phyloP scores from a whole-genome alignment of 2,113 vertebrate species.

The Cyrtonyx montezumae region DNA sequence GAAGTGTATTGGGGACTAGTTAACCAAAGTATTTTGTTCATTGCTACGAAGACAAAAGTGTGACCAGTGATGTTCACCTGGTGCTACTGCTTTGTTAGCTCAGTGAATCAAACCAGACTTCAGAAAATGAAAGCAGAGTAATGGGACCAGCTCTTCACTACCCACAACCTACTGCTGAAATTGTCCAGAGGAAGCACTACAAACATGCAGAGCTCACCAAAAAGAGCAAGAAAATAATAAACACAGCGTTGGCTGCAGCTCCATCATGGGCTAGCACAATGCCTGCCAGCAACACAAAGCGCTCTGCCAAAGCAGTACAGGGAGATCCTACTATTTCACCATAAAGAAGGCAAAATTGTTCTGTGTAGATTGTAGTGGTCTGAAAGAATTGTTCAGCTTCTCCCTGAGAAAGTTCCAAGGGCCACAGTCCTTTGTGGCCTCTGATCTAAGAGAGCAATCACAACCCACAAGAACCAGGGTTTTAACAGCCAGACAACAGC shows the following conservation, averaged over 20 bases:
- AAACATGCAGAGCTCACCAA: not conserved
- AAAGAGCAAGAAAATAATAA: not conserved
- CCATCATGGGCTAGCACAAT: rapidly evolving
- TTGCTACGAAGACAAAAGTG: not conserved
- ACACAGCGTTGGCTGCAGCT: not conserved
- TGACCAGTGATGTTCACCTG: not conserved
- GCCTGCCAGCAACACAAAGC: rapidly evolving
- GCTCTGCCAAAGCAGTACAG: not conserved
- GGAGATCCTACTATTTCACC: rapidly evolving
- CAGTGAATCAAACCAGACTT: not conserved
- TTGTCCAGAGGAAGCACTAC: not conserved
- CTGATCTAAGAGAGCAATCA: not conserved
- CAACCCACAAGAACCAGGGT: rapidly evolving
- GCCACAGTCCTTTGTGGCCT: rapidly evolving
- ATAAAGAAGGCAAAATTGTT: not conserved
- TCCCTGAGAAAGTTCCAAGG: not conserved
- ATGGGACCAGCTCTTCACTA: not conserved
- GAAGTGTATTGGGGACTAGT: not conserved
- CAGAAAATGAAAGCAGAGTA: not conserved
- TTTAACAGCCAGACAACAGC: rapidly evolving
- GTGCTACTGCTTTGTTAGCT: not conserved
- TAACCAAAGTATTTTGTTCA: not conserved
- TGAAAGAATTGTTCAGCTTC: rapidly evolving
- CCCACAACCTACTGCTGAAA: not conserved
- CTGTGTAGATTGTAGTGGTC: rapidly evolving